Evolutionary conservation across 2,888 invertebrate genomes (phyloP).

Genomic region (Tachina grossa): DNA sequence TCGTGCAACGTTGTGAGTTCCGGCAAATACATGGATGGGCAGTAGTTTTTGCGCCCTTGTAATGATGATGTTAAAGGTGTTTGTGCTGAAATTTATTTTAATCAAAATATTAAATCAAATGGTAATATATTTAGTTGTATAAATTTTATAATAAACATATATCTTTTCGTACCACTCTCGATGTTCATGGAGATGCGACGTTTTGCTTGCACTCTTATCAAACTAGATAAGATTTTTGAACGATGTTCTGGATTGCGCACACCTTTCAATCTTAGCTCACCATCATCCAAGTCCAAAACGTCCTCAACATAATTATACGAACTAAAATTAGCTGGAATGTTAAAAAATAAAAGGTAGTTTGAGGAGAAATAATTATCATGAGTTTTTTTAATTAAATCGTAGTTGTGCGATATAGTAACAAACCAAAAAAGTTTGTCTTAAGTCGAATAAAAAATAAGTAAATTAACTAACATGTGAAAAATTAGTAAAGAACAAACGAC

Average conservation of each 20-base stretch:
- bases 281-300: conserved; percentile 81
- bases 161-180: conserved; percentile 79
- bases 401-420: neutral
- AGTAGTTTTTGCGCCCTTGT: conserved; percentile 76
- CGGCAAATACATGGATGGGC: conserved; percentile 75
- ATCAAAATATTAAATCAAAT: conserved; percentile 22
- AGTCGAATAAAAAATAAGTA: too few species aligned
- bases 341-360: neutral
- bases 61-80: conserved; percentile 65
- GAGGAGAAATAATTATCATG: neutral
- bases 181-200: conserved; percentile 83
- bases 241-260: conserved; percentile 86
- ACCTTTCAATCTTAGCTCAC: conserved; percentile 85
- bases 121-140: too few species aligned
- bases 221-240: conserved; percentile 86
- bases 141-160: neutral
- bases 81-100: conserved; percentile 55
- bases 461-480: too few species aligned
- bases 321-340: conserved; percentile 75
- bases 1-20: conserved; percentile 33
- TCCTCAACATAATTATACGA: conserved; percentile 77
- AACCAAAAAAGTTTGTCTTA: too few species aligned
- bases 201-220: conserved; percentile 86
- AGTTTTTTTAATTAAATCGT: neutral
- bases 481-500: too few species aligned